These are phyloP conservation scores for Acleris cristana DNA, from an alignment of 2,888 invertebrate genomes.

Conservation along the genomic window DNA sequence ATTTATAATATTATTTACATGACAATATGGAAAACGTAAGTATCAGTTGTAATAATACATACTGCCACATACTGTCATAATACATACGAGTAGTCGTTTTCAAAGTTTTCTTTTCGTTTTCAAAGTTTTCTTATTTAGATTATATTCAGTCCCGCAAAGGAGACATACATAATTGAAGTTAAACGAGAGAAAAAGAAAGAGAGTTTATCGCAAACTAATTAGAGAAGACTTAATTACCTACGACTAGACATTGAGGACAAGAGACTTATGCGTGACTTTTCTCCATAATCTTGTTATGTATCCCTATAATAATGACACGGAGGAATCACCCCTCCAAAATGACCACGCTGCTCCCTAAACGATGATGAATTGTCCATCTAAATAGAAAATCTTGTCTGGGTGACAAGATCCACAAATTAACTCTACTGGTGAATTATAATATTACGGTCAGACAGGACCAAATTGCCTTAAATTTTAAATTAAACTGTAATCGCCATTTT, in stretches of 20 bases:
- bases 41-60: too few relatives aligned
- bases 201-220: too few relatives aligned
- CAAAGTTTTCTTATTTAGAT: too few relatives aligned
- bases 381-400: constrained; percentile 28
- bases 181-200: too few relatives aligned
- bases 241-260: not conserved
- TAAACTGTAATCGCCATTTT: constrained; percentile 83
- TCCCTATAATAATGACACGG: not conserved
- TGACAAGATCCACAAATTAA: constrained; percentile 30
- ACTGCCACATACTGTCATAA: too few relatives aligned
- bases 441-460: constrained; percentile 76
- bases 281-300: not conserved
- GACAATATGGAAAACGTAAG: too few relatives aligned
- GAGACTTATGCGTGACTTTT: not conserved
- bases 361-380: constrained; percentile 45
- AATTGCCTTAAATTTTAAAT: constrained; percentile 83
- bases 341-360: constrained; percentile 56
- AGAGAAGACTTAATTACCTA: too few relatives aligned
- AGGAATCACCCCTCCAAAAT: constrained; percentile 5
- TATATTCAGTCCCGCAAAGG: too few relatives aligned
- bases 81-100: too few relatives aligned
- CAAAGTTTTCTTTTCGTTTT: too few relatives aligned
- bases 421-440: constrained; percentile 47
- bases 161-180: too few relatives aligned
- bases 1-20: too few relatives aligned